Base-by-base conservation (phyloP, 2,113 vertebrate genomes). In the Misgurnus mizolepis region DNA sequence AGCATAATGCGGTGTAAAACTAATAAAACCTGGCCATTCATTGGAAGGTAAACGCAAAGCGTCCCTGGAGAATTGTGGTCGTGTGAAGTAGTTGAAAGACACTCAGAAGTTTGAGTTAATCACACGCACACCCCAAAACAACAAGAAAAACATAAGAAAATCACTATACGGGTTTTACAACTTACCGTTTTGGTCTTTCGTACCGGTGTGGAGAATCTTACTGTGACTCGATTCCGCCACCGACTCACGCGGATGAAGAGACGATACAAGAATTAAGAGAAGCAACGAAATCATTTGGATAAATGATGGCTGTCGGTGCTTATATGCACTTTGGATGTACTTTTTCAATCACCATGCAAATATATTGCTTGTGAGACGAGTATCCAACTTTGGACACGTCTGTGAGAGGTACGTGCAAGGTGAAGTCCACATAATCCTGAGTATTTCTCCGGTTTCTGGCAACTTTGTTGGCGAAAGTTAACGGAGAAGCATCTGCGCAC, bases 221-320 rank as follows among this genome's bases (percentile, higher is more conserved):
- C 90, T 93, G 83, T 94, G 93, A 91, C 92, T 95, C 87, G 95
- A 95, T 91, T 98, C 95, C 80, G 95, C 95, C 88, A 85, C 93
- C 87, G 93, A 90, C 82, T 94, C 94, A 90, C 89, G 91, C 81
- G 92, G 93, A 89, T 91, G 95, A 92, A 94, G 95, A 93, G 95
- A 94, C 90, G 93, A 93, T 93, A 93, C 94, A 91, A 99, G 94
- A 88, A 95, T 95, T 90, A 98, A 86, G 85, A 95, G 79, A 86
- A 95, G 95, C 93, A 95, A 88, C 91, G 95, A 95, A 95, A 95
- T 96, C 97, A 98, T 98, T 96, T 95, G 97, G 96, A 94, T 94
- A 90, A 92, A 88, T 88, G 91, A 87, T 82, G 79, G 79, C 83
- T 79, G 83, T 88, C 85, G 86, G 83, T 88, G 83, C 82, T 89